A percentile compares a stretch with the other conserved stretches of the same genome.
phyloP scores from a whole-genome alignment of 2,797 vertebrate genomes.

The Lepus oiostolus region DNA sequence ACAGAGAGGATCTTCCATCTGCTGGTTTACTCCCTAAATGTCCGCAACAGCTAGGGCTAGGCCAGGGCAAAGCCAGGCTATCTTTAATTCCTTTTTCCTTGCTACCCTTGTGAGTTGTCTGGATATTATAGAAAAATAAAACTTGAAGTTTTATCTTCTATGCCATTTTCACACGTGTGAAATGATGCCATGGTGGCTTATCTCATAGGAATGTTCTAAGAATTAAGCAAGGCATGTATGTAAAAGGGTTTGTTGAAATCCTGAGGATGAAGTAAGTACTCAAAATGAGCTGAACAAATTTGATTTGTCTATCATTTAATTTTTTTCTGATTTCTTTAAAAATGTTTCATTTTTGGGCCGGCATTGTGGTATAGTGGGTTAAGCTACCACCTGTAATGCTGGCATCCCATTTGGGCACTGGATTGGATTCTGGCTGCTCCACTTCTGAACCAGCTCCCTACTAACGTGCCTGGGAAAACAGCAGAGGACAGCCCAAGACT shows the following conservation, averaged over 20 bases:
- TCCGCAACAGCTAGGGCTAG: no score
- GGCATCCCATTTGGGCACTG: no score
- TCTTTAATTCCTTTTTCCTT: neutral
- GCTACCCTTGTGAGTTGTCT: neutral
- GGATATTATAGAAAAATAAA: conserved; percentile 29
- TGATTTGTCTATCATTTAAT: neutral
- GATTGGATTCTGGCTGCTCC: no score
- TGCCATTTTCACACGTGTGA: neutral
- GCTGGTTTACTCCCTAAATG: no score
- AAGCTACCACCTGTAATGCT: no score
- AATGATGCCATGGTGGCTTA: neutral
- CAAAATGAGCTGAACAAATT: neutral
- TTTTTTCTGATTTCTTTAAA: no score
- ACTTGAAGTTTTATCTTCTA: neutral
- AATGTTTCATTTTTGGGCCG: no score
- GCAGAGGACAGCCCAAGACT: no score
- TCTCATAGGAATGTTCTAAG: neutral
- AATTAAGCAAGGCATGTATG: neutral
- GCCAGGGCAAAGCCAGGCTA: neutral
- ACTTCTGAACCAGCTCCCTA: no score
- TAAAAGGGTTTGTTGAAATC: neutral
- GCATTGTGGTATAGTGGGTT: no score
- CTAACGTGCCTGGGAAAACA: no score
- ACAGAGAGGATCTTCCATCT: no score
- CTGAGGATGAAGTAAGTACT: conserved; percentile 5